Base-by-base conservation (phyloP, 2,888 invertebrate genomes). In the Campoplex nolae region DNA sequence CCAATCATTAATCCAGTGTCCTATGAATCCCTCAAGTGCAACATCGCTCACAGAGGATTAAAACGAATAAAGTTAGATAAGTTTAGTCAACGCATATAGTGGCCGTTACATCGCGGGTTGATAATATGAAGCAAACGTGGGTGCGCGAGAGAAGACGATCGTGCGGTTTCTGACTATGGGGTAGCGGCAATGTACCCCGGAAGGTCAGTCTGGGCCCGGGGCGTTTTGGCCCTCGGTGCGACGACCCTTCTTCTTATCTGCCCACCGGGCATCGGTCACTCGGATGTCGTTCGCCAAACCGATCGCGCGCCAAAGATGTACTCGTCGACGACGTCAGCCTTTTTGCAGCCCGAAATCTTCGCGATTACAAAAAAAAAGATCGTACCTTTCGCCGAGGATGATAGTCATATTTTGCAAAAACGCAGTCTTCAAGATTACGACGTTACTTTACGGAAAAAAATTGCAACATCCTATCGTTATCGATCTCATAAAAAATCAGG, bases 121-220 rank as follows among this genome's bases (percentile, higher is more conserved):
- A 68, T 28, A 76, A 83, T 76, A 85, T 85, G 88, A 78, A 45
- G 81, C 70, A 86, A 80, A 75, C 67, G 79, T 80, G 77, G 84
- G 51, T 68, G 87, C 79, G 86, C 48, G 73, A 62, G 71, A 82
- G 83, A 82, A 74, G 89, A 81, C 83, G 87, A 88, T 85, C 32
- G 74, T 83, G 84, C 83, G 88, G 56, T 68, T 75, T 83, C 58
- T 90, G 91, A 93, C 90, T 92, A 93, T 93, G 94, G 93, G 93
- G 93, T 94, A 92, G 92, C 89, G 86, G 88, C 86, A 86, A 94
- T 94, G 94, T 90, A 90, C 90, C 91, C 89, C 89, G 92, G 91
- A 91, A 93, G 90, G 91, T 91, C 90, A 88, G 81, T 88, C 81
- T 91, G 92, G 92, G 88, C 88, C 90, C 89, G 90, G 93, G 92